Base-by-base conservation (phyloP, 2,113 vertebrate genomes). In the Sisor rabdophorus region DNA sequence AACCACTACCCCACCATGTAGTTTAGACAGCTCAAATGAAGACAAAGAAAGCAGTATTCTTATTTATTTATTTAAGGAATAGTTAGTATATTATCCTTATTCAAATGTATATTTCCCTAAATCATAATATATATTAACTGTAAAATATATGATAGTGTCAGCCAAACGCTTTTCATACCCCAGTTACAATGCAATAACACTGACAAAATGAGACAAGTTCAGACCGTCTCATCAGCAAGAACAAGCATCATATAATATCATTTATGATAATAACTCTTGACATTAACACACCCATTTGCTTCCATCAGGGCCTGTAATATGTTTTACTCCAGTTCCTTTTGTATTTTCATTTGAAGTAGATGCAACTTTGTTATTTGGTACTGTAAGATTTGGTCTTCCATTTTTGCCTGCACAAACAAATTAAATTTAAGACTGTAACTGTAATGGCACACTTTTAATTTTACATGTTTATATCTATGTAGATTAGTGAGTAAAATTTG, bases 231-330 rank as follows among this genome's bases (percentile, higher is more conserved):
- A 26, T 53, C 5, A 48, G 6, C 28, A 73, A 74, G 20, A 60
- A 16, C n/a, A 70, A 70, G 19, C 2, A 8, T 74, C 11, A 15
- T 19, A 52, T 52, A 52, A 50, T 28, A 58, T 47, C n/a, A 75
- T 47, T 78, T 30, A 40, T 69, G 6, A 69, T 52, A 52, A 52
- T 3, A 4, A 69, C 24, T 28, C 26, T 69, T 60, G 47, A 76
- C 24, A 24, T 47, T 28, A 32, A 76, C 89, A 91, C 94, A 98
- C 96, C 97, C 95, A 98, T 94, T 94, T 98, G 82, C 86, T 92
- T 93, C 96, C 95, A 91, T 97, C 94, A 78, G 97, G 95, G 40
- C 96, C 95, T 86, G 91, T 95, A 87, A 99, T 97, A 83, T 95
- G 85, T 88, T 89, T 94, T 67, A 94, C 94, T 87, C 94, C 93